phyloP scores from a whole-genome alignment of 2,797 vertebrate genomes.

The Argyrosomus regius region DNA sequence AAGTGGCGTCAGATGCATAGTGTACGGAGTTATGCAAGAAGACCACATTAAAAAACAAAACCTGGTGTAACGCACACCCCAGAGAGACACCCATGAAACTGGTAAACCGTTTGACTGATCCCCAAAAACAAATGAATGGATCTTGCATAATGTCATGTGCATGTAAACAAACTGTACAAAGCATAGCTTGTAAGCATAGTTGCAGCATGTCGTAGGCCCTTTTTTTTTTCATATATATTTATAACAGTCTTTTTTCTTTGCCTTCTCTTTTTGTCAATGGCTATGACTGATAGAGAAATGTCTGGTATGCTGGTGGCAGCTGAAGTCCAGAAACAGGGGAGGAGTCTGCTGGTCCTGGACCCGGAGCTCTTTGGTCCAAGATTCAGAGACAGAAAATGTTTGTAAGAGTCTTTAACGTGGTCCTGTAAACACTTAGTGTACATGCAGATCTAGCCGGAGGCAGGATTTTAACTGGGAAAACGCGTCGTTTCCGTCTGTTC shows the following conservation, averaged over 20 bases:
- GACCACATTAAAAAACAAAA: conserved; percentile 22
- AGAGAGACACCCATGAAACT: conserved; percentile 26
- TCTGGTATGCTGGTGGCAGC: conserved; percentile 81
- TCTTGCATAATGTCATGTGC: conserved; percentile 76
- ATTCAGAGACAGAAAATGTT: conserved; percentile 51
- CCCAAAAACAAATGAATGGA: conserved; percentile 25
- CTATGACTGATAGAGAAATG: conserved; percentile 70
- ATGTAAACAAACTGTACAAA: conserved; percentile 78
- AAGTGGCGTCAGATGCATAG: conserved; percentile 72
- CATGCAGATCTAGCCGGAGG: conserved; percentile 65
- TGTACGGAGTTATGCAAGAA: conserved; percentile 59
- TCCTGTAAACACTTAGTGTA: conserved; percentile 76
- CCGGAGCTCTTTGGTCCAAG: conserved; percentile 73
- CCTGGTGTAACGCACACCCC: conserved; percentile 38
- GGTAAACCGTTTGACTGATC: conserved; percentile 44
- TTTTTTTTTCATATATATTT: neutral
- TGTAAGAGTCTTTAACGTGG: conserved; percentile 38
- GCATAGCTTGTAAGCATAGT: conserved; percentile 68
- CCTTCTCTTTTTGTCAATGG: conserved; percentile 63
- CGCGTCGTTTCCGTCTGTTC: neutral
- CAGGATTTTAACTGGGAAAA: conserved; percentile 28
- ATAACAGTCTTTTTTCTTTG: conserved; percentile 74
- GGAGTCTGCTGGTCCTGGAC: conserved; percentile 60
- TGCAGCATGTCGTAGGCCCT: conserved; percentile 80
- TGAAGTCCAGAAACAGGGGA: conserved; percentile 53